Percentiles rank a stretch among this genome's conserved stretches.
phyloP scores from a whole-genome alignment of 2,888 invertebrate genomes.

The Allophyes oxyacanthae region DNA sequence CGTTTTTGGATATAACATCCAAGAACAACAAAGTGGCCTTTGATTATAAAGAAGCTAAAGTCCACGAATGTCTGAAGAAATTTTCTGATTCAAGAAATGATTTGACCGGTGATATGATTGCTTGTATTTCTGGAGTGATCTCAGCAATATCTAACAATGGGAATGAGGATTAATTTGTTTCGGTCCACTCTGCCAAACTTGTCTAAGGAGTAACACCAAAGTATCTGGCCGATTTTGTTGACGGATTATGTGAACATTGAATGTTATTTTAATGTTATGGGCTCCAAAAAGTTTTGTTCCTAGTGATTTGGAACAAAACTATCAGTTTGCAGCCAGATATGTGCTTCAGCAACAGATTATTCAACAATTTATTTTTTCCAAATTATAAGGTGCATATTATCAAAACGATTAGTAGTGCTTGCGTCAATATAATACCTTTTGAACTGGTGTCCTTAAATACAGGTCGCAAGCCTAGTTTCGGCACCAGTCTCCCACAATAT shows the following conservation, averaged over 20 bases:
- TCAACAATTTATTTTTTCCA: neutral
- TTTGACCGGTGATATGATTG: constrained; percentile 70
- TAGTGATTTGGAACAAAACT: constrained; percentile 16
- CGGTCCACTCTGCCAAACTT: neutral
- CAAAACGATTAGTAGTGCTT: too few species aligned
- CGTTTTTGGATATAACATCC: constrained; percentile 82
- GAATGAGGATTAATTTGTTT: constrained; percentile 40
- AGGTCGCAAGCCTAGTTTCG: too few species aligned
- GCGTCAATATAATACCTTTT: too few species aligned
- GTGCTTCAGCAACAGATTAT: neutral
- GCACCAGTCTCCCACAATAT: too few species aligned
- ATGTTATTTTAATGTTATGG: constrained; percentile 20
- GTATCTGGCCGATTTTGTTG: constrained; percentile 21
- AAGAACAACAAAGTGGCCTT: constrained; percentile 73
- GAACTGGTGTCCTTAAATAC: too few species aligned
- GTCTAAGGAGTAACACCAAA: constrained; percentile 31
- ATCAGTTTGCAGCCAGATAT: constrained; percentile 4
- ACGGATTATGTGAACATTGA: constrained; percentile 9
- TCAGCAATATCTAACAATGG: constrained; percentile 66
- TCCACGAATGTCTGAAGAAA: constrained; percentile 74
- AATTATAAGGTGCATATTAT: too few species aligned
- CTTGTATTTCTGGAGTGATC: constrained; percentile 66
- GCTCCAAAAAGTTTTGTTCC: constrained; percentile 19
- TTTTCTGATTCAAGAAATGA: constrained; percentile 74
- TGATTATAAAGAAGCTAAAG: constrained; percentile 77